Evolutionary conservation across 2,113 vertebrate species (phyloP).

Genomic region (Nibea albiflora): DNA sequence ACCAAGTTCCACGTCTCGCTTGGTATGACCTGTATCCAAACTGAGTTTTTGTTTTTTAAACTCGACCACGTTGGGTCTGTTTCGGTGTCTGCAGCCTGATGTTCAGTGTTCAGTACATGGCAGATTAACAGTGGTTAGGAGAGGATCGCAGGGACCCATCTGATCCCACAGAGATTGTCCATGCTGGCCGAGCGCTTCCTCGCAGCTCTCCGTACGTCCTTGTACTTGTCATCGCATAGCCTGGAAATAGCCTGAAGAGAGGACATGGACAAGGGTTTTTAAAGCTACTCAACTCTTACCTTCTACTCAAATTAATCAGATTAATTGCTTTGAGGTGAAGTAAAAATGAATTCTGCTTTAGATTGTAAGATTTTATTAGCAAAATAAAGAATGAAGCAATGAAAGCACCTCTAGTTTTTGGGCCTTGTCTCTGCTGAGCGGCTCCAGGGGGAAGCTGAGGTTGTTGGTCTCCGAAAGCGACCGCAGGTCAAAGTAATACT

Average conservation of each 20-base stretch:
- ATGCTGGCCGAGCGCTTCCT: slow-evolving; percentile 74
- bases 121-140: slow-evolving; percentile 51
- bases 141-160: slow-evolving; percentile 77
- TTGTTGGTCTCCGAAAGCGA: slow-evolving; percentile 96
- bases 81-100: neutral
- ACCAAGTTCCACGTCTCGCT: neutral
- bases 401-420: slow-evolving; percentile 91
- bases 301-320: too few species aligned
- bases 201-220: slow-evolving; percentile 57
- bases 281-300: too few species aligned
- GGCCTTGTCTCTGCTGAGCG: slow-evolving; percentile 93
- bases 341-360: neutral
- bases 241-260: slow-evolving; percentile 76
- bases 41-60: neutral
- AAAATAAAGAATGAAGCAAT: too few species aligned
- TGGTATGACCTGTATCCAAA: neutral
- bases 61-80: neutral
- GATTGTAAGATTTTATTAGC: too few species aligned
- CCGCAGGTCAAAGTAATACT: slow-evolving; percentile 99
- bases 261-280: neutral
- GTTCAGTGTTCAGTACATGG: neutral
- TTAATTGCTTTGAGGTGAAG: too few species aligned
- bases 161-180: slow-evolving; percentile 71
- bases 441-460: slow-evolving; percentile 95
- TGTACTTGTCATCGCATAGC: slow-evolving; percentile 71